phyloP scores from a whole-genome alignment of 1,140 invertebrate species.

The Homarus americanus region DNA sequence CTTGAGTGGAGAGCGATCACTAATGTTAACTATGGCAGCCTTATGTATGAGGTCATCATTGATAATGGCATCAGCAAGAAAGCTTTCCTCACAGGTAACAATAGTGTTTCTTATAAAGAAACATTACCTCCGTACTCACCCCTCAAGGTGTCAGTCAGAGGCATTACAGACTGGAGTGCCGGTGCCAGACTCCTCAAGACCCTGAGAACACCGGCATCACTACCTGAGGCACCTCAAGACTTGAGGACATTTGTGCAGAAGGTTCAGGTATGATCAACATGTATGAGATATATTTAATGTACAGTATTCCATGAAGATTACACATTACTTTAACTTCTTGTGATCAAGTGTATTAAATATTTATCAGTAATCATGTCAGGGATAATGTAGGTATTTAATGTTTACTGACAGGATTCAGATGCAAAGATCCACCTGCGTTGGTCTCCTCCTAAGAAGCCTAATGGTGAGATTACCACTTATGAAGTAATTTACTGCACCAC shows the following conservation, averaged over 20 bases:
- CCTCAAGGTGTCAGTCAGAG: slow-evolving; percentile 85
- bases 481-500: slow-evolving; percentile 83
- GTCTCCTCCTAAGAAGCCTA: slow-evolving; percentile 85
- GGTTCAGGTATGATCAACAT: slow-evolving; percentile 84
- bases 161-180: slow-evolving; percentile 89
- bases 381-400: background rate
- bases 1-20: slow-evolving; percentile 87
- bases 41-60: slow-evolving; percentile 91
- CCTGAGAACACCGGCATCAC: slow-evolving; percentile 24
- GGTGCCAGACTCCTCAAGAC: slow-evolving; percentile 31
- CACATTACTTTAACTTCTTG: too few species aligned
- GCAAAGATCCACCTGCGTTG: slow-evolving; percentile 82
- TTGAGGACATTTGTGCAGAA: slow-evolving; percentile 78
- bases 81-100: slow-evolving; percentile 31
- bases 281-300: too few species aligned
- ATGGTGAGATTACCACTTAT: slow-evolving; percentile 87
- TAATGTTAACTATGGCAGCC: slow-evolving; percentile 87
- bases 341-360: too few species aligned
- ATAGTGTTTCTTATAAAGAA: slow-evolving; percentile 51
- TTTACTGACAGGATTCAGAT: slow-evolving; percentile 9
- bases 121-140: slow-evolving; percentile 84
- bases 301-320: too few species aligned
- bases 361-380: too few species aligned
- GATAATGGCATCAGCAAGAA: slow-evolving; percentile 77
- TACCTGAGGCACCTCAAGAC: slow-evolving; percentile 37